phyloP scores from a whole-genome alignment of 2,888 invertebrate species.

The Watsonalla cultraria region DNA sequence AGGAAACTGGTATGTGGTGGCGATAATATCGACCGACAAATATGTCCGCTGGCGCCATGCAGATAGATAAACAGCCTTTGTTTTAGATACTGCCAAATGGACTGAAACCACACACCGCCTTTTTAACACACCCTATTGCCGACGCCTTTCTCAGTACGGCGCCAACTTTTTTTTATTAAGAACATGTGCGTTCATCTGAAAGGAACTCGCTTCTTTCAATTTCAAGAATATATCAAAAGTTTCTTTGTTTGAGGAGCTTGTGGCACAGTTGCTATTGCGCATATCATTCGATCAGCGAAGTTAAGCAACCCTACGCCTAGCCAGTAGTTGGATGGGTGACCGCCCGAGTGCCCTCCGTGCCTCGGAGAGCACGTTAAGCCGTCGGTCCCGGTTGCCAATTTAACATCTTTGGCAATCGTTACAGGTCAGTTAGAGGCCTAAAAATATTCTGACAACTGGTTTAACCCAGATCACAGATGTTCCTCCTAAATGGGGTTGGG shows the following conservation, averaged over 20 bases:
- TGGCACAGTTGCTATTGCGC: too few species aligned
- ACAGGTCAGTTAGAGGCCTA: too few species aligned
- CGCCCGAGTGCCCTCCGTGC: too few species aligned
- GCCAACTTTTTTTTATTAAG: constrained; percentile 32
- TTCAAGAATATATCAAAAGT: neutral
- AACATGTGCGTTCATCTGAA: constrained; percentile 19
- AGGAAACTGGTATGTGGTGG: constrained; percentile 1
- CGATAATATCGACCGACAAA: constrained; percentile 43
- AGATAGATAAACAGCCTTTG: constrained; percentile 40
- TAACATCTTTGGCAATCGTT: too few species aligned
- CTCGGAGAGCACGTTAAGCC: too few species aligned
- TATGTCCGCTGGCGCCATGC: constrained; percentile 42
- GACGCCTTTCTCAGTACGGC: constrained; percentile 35
- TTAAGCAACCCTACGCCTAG: too few species aligned
- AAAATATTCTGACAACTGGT: too few species aligned
- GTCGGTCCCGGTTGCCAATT: too few species aligned
- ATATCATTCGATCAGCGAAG: too few species aligned
- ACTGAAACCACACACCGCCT: constrained; percentile 29
- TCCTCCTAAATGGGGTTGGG: too few species aligned
- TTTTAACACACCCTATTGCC: constrained; percentile 24
- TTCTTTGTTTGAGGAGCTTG: neutral
- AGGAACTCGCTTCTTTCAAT: constrained; percentile 7
- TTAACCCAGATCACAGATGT: too few species aligned
- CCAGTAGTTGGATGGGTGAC: too few species aligned
- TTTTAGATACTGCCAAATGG: constrained; percentile 34